A percentile compares a stretch with the other conserved stretches of the same genome.
These are phyloP conservation scores for Rhinatrema bivittatum DNA, from an alignment of 2,797 vertebrate species.

Conservation along the genomic window DNA sequence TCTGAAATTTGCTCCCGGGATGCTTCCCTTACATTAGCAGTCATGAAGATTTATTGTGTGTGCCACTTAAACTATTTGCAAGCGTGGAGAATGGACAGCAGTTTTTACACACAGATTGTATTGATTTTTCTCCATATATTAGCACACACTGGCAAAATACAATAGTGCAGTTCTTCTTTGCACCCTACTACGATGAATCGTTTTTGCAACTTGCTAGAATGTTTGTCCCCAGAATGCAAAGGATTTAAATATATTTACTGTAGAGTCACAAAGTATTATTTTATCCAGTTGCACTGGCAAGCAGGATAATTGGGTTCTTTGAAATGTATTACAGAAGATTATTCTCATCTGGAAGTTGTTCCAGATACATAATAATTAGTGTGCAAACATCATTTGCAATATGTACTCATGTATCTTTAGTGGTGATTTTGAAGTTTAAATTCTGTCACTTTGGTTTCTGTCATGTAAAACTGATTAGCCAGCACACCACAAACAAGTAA, in stretches of 20 bases:
- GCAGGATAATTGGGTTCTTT: conserved; percentile 70
- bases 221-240: conserved; percentile 67
- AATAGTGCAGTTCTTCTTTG: conserved; percentile 11
- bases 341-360: conserved; percentile 70
- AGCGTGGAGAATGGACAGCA: too few species aligned
- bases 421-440: conserved; percentile 36
- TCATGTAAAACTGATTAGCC: conserved; percentile 33
- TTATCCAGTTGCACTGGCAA: conserved; percentile 66
- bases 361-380: conserved; percentile 61
- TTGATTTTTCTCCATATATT: too few species aligned
- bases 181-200: conserved; percentile 1
- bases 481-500: conserved; percentile 7
- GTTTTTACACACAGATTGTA: too few species aligned
- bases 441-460: conserved; percentile 10
- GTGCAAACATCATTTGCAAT: conserved; percentile 43
- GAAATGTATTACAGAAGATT: conserved; percentile 72
- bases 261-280: conserved; percentile 66
- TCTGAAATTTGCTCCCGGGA: too few species aligned
- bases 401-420: conserved; percentile 37
- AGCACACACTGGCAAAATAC: too few species aligned
- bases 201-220: conserved; percentile 59
- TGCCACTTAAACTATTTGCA: too few species aligned
- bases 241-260: conserved; percentile 75
- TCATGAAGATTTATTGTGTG: too few species aligned
- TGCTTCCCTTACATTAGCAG: too few species aligned